Conservation (phyloP, 2,797 vertebrate species). For the Coreius guichenoti region DNA sequence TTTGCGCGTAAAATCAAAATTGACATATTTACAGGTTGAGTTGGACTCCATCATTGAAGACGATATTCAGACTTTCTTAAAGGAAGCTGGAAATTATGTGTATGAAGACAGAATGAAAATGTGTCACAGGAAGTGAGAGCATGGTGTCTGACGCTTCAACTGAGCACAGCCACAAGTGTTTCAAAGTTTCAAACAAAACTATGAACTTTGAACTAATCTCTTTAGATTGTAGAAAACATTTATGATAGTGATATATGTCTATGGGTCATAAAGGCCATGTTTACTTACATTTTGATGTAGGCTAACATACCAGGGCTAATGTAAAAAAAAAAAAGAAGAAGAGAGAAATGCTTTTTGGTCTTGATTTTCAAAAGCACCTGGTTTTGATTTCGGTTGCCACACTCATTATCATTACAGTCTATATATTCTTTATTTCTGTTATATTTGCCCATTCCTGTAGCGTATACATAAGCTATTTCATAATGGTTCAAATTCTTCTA, state of each 20-base stretch:
- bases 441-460: not conserved
- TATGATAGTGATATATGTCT: not conserved
- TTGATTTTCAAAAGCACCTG: not conserved
- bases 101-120: not conserved
- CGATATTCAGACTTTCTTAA: not conserved
- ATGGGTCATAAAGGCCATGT: not conserved
- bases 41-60: constrained; percentile 22
- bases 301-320: not conserved
- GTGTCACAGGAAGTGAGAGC: constrained; percentile 17
- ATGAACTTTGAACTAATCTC: not conserved
- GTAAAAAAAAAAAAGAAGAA: not conserved
- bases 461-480: not conserved
- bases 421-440: not conserved
- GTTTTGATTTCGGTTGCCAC: not conserved
- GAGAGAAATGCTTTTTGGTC: not conserved
- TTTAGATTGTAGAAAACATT: not conserved
- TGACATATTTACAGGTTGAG: constrained; percentile 38
- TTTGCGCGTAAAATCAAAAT: constrained; percentile 63
- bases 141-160: not conserved
- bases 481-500: not conserved
- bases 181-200: not conserved
- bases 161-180: not conserved
- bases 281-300: not conserved
- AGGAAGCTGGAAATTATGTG: not conserved
- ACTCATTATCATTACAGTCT: not conserved